Evolutionary conservation across 2,888 invertebrate genomes (phyloP), one percentile per base, ranked within the genome.

Genomic region (Diaperis boleti): DNA sequence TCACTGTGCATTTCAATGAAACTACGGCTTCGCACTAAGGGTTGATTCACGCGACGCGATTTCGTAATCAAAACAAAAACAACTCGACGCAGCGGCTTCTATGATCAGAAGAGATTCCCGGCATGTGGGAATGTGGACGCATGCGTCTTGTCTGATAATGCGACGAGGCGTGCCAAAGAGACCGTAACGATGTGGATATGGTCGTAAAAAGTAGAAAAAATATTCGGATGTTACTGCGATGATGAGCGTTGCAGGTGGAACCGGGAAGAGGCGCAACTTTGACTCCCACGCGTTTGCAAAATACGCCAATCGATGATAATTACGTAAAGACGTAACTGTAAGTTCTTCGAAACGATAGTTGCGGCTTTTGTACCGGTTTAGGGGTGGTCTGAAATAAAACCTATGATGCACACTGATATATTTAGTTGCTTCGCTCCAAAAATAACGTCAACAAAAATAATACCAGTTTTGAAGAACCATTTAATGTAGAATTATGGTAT

Each of bases 61-160:
- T 11, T 56, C 45, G 47, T 47, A 39, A 57, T 57, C 49, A 59
- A 59, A 50, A 50, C 49, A 59, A 49, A 50, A 49, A 49, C 49
- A 59, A 29, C 49, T 17, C 50, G 50, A 52, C 59, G 50, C 33
- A 22, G 35, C 52, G 44, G 52, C 52, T 44, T 41, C 52, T 42
- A 60, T 31, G 59, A 39, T 15, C 10, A 7, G 59, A 49, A 47
- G 59, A 37, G 50, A 35, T 60, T 52, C 50, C 59, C 59, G 59
- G 42, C 59, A 60, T 60, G 59, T 52, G 59, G 52, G 41, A 50
- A 60, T 49, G 33, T 13, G 11, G 37, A 60, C 59, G 59, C 59
- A 60, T 60, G 59, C 59, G 59, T 57, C 37, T 18, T 33, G 13
- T 49, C 1, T 44, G 42, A 18, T 17, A 26, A 7, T 29, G 15